Conservation (phyloP, 2,797 vertebrate species). For the Macroramphosus scolopax region DNA sequence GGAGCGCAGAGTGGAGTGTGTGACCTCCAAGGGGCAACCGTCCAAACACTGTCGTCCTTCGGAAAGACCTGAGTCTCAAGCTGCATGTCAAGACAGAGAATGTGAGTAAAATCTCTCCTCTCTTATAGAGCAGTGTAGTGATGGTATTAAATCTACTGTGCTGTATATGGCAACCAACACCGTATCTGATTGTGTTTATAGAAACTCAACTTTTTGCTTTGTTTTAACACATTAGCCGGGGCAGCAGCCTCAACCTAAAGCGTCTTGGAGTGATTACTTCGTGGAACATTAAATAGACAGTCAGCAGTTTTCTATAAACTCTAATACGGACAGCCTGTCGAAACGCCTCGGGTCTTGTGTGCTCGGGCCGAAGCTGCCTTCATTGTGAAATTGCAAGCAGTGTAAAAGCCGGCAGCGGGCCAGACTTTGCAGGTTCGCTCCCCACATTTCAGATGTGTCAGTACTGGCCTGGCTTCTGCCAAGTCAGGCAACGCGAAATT, state of each 20-base stretch:
- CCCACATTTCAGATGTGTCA: conserved; percentile 50
- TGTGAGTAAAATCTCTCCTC: conserved; percentile 79
- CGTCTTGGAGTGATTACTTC: conserved; percentile 42
- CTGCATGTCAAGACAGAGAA: conserved; percentile 79
- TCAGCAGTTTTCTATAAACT: conserved; percentile 41
- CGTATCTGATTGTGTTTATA: conserved; percentile 62
- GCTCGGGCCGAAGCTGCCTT: conserved; percentile 21
- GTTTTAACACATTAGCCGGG: conserved; percentile 50
- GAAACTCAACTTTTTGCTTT: conserved; percentile 42
- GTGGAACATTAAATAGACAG: conserved; percentile 55
- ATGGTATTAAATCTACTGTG: conserved; percentile 55
- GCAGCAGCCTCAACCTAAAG: conserved; percentile 29
- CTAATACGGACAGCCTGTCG: conserved; percentile 33
- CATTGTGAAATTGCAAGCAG: conserved; percentile 36
- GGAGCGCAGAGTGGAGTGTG: conserved; percentile 85
- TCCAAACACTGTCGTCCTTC: conserved; percentile 83
- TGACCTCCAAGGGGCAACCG: conserved; percentile 74
- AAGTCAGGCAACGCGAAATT: conserved; percentile 68
- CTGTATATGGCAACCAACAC: conserved; percentile 34
- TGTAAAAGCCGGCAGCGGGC: conserved; percentile 39
- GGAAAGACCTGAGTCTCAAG: conserved; percentile 83
- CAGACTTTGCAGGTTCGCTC: conserved; percentile 56
- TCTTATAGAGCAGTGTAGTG: too few species aligned
- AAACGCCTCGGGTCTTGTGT: conserved; percentile 16
- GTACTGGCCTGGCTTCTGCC: conserved; percentile 55